Base-by-base conservation (phyloP, 2,113 vertebrate genomes). In the Dolichotis patagonum region DNA sequence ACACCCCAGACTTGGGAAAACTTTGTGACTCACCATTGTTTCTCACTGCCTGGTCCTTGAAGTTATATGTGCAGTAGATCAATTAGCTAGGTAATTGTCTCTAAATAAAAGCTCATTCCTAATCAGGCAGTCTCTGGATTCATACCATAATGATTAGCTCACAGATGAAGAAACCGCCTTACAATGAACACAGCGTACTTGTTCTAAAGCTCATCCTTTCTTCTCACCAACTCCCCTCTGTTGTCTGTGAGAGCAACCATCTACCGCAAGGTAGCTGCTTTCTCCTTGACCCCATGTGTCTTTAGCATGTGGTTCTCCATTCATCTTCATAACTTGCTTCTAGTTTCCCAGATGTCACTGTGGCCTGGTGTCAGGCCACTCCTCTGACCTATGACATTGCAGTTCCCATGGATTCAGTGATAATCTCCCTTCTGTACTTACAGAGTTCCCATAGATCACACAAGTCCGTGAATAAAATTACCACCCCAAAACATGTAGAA, bases 91-190 rank as follows among this genome's bases (percentile, higher is more conserved):
- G 9, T 92, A 91, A 96, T 81, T 96, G 54, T 92, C 88, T 88
- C 78, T 24, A 41, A 94, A 80, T 91, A 93, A 22, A 91, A 94
- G 43, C 46, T 52, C 80, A 91, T 71, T 97, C 67, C 63, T 96
- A 97, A 95, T 96, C 93, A 98, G 91, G 94, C 20, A 84, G 85
- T 93, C 81, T 89, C 94, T 95, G 69, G 92, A 83, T 94, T 96
- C 95, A 96, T 62, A 96, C 65, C 58, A n/a, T 2, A 91, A 89
- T 83, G 94, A 84, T 96, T 96, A 96, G 80, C 89, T 80, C 92
- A 67, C 38, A 93, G 67, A 71, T 92, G 93, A 84, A 97, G 78
- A 85, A 94, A 94, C 69, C 82, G 26, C 56, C 91, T 43, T 93
- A 56, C 90, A 95, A 91, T 65, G 92, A 96, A 90, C 63, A 88